These are phyloP conservation scores for Canis aureus DNA, from an alignment of 2,113 vertebrate genomes.

Conservation along the genomic window DNA sequence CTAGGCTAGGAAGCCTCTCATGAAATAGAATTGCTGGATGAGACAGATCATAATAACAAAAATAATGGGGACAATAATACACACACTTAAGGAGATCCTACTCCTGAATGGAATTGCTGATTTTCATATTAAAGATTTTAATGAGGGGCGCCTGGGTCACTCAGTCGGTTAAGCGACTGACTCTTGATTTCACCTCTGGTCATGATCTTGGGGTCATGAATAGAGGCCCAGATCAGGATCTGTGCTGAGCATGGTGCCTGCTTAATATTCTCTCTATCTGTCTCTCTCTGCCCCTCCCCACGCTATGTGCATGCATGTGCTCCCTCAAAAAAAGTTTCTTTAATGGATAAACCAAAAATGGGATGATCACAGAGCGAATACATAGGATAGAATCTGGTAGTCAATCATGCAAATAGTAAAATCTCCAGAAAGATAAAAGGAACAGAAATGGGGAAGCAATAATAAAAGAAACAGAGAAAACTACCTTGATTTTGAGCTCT, in stretches of 20 bases:
- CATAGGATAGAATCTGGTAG: not conserved
- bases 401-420: not conserved
- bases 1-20: not conserved
- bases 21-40: not conserved
- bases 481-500: not conserved
- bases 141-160: not conserved
- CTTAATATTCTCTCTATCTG: too few species aligned
- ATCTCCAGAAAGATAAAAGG: not conserved
- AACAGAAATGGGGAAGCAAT: not conserved
- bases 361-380: not conserved
- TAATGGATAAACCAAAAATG: not conserved
- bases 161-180: too few species aligned
- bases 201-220: too few species aligned
- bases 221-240: too few species aligned
- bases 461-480: constrained; percentile 31
- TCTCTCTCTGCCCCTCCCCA: too few species aligned
- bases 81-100: not conserved
- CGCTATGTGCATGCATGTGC: too few species aligned
- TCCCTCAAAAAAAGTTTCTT: not conserved
- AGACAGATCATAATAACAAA: not conserved
- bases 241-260: too few species aligned
- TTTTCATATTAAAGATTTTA: not conserved
- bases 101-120: not conserved
- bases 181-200: too few species aligned
- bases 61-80: not conserved